Evolutionary conservation across 1,140 invertebrate species (phyloP), one percentile per base, ranked within the genome.

Genomic region (Tetramorium simillimum): DNA sequence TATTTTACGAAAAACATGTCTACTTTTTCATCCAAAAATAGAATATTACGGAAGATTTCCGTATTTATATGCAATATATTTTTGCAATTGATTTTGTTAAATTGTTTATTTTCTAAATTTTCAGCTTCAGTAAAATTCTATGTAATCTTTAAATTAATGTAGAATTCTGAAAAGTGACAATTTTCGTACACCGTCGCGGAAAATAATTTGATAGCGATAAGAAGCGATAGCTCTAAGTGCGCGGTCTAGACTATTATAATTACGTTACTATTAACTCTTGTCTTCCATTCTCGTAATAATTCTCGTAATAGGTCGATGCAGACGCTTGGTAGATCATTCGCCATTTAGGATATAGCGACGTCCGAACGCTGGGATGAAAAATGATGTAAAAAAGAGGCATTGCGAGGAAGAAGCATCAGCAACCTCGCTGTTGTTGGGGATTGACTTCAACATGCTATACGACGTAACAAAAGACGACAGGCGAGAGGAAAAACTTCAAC

Each of bases 391-490:
- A 51, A 28, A 78, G 37, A 33, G 24, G 43, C 33, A 24, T 24
- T 5, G 3, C 9, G 53, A 12, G 37, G 16, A 21, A 78, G 2
- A 9, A 14, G 46, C 9, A 56, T 60, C 46, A 51, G 4, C 2
- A 14, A 24, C 33, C 14, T 58, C 21, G n/a, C 21, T 14, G 28
- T 28, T 37, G 60, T 67, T 80, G 28, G 62, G 28, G n/a, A 33
- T 33, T 67, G 63, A 21, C 46, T 33, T 70, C 46, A 65, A 46
- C 33, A 65, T 65, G 46, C 46, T 53, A 53, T n/a, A 37, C 18
- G 18, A 24, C 3, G 33, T 81, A 81, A 70, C 77, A 84, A 84
- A 84, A 75, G 82, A 63, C 5, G 73, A 65, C 21, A 33, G 33
- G 21, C 65, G 53, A 43, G 46, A 56, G 16, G 14, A 81, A 46